Evolutionary conservation across 2,113 vertebrate species (phyloP), one percentile per base, ranked within the genome.

Genomic region (Emydura subglobosa): DNA sequence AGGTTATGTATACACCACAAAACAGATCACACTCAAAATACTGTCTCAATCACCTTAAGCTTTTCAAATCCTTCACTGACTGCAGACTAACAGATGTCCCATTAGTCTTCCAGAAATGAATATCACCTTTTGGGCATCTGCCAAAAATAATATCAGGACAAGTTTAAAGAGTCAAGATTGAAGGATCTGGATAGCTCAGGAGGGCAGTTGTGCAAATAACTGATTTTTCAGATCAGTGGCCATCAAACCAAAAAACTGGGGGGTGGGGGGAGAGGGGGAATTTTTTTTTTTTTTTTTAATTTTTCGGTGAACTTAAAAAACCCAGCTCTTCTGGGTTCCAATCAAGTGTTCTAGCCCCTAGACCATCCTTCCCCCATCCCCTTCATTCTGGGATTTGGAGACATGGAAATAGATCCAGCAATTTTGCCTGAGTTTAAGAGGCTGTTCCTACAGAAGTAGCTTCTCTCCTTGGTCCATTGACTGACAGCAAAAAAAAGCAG

Each of bases 1-100:
- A 27, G 16, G 11, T 29, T 25, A 76, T 7, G 3, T 27, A 78
- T 24, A 24, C 25, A 7, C 39, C 10, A 29, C 57, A 59, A 25
- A 59, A 59, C 4, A 55, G 54, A 55, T 24, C 54, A 55, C 17
- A 55, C 11, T 74, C 53, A 93, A 91, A 85, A 61, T n/a, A 65
- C 31, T 65, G 27, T 16, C 29, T 31, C 88, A 93, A 44, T 89
- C 87, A 92, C 50, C 81, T 86, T 86, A 96, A 94, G 74, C 57
- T 94, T 84, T 79, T 0, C 54, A 96, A 92, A 90, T 90, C 83
- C 85, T 93, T 95, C 79, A 89, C 19, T 0, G 0, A 21, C 55
- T 86, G 65, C 1, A 87, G 55, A 9, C 10, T 78, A 51, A 1
- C 8, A 84, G 61, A 80, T 49, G 11, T 24, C 3, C 4, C 51